Evolutionary conservation across 2,113 vertebrate species (phyloP).

Genomic region (Fregetta grallaria): DNA sequence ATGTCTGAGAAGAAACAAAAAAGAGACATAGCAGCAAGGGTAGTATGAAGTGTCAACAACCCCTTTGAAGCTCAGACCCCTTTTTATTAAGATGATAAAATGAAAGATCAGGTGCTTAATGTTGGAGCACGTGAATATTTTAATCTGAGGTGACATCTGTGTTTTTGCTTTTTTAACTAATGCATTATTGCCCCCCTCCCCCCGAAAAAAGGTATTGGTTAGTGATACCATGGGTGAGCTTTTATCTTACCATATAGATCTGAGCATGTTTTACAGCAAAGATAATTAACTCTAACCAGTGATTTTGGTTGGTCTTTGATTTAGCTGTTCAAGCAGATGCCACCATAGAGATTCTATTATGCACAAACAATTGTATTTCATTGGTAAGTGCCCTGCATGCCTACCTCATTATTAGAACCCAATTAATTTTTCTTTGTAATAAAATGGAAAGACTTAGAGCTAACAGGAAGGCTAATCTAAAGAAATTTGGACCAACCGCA

Average conservation of each 20-base stretch:
- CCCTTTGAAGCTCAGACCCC: constrained; percentile 6
- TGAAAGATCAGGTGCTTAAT: constrained; percentile 7
- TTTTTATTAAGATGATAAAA: constrained; percentile 25
- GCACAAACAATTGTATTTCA: constrained; percentile 66
- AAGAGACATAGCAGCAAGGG: background rate
- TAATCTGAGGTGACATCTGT: background rate
- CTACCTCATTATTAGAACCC: constrained; percentile 59
- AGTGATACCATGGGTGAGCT: constrained; percentile 45
- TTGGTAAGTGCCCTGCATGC: constrained; percentile 58
- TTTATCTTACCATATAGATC: constrained; percentile 48
- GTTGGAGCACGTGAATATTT: background rate
- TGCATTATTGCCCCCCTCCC: background rate
- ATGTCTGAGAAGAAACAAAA: constrained; percentile 18
- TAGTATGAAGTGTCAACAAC: constrained; percentile 5
- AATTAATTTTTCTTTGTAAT: constrained; percentile 68
- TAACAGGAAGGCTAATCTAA: constrained; percentile 50
- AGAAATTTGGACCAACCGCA: constrained; percentile 61
- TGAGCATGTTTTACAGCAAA: constrained; percentile 46
- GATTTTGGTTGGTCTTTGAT: constrained; percentile 65
- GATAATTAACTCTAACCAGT: constrained; percentile 58
- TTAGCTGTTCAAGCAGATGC: constrained; percentile 66
- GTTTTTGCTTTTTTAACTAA: background rate
- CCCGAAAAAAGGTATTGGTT: background rate
- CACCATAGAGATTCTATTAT: constrained; percentile 63
- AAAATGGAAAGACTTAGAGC: constrained; percentile 50